Evolutionary conservation across 2,888 invertebrate species (phyloP), one percentile per base, ranked within the genome.

Genomic region (Herminia tarsipennalis): DNA sequence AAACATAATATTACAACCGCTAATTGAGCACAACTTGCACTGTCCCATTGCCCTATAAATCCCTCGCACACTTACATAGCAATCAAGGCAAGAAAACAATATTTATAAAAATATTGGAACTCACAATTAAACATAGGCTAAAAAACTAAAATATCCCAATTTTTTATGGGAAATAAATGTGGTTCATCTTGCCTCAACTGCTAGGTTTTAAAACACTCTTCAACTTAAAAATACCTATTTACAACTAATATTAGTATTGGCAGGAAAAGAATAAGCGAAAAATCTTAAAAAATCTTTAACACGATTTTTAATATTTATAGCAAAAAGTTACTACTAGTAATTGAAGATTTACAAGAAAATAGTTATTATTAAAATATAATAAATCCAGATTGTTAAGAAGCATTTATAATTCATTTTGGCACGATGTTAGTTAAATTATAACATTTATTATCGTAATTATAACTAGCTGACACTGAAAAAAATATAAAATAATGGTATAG

Each of bases 21-120:
- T 76, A 73, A 64, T 86, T 85, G 83, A 86, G 83, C 84, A 78
- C 74, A 59, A 66, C 63, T 73, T 76, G 71, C 73, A 78, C 74
- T 55, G 29, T 48, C 73, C 77, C 79, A 56, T 70, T 66, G 66
- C 72, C 81, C 80, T 51, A 56, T 51, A 47, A 34, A 60, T 64
- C 78, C 83, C 76, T 64, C 78, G 82, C 76, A 62, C 69, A 49
- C 69, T 53, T 37, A 81, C 90, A 82, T 90, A 91, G 89, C 90
- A 88, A 83, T 76, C 61, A 60, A 87, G 88, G 90, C 90, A 91
- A 90, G 78, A 72, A 53, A 17, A 13, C 18, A 25, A 18, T 30
- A 17, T 20, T 14, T 1, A 17, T 25, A 8, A 13, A 8, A 17
- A 24, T 17, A 10, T 9, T 10, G 5, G 8, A 12, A 5, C 9